A percentile compares a stretch with the other conserved stretches of the same genome.
Conservation (phyloP, 2,797 vertebrate species). For the Platyrinchus mystaceus region DNA sequence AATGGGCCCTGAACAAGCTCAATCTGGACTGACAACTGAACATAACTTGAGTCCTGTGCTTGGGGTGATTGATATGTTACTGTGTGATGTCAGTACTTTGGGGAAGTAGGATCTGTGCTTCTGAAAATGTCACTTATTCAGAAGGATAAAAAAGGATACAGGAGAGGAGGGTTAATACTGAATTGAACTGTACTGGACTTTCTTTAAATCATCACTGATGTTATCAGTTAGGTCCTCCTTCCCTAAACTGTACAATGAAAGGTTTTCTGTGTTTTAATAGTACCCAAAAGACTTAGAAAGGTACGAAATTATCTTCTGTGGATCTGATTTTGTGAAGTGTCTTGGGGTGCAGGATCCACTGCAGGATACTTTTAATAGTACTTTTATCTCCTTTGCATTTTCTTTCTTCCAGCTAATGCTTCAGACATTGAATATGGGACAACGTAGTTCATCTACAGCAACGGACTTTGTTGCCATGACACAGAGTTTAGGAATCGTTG, state of each 20-base stretch:
- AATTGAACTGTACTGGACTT: neutral
- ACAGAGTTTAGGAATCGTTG: neutral
- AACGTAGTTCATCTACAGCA: neutral
- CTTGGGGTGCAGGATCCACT: neutral
- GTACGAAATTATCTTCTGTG: fast-evolving
- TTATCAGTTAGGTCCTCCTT: neutral
- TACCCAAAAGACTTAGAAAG: neutral
- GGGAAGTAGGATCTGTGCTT: neutral
- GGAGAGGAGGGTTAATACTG: neutral
- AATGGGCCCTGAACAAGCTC: neutral
- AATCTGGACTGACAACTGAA: neutral
- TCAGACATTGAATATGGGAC: neutral
- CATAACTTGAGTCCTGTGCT: neutral
- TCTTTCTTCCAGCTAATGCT: neutral
- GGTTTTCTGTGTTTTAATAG: neutral
- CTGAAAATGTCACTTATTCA: neutral
- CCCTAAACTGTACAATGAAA: neutral
- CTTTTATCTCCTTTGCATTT: neutral
- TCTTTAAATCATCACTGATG: neutral
- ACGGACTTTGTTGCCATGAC: neutral
- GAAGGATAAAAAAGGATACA: neutral
- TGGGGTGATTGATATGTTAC: neutral
- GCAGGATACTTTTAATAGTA: neutral
- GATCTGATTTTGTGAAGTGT: neutral
- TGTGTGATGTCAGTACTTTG: fast-evolving